Conservation (phyloP, 2,888 invertebrate species). For the Bellardia pandia region DNA sequence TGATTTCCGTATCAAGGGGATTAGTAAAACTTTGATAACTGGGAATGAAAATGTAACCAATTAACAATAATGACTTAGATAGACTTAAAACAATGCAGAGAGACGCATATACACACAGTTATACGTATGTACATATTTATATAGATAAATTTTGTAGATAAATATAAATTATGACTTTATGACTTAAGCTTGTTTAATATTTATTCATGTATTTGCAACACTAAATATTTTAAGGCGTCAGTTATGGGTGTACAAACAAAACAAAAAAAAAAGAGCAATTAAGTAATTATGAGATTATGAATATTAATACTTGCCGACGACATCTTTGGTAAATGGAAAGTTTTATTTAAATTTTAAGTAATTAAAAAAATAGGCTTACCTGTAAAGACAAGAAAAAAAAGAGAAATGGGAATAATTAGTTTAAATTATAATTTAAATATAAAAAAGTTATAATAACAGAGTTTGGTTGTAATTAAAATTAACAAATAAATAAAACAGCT, state of each 20-base stretch:
- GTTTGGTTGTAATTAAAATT: slow-evolving; percentile 19
- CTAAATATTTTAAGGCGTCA: neutral
- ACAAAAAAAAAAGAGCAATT: neutral
- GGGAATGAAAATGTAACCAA: slow-evolving; percentile 15
- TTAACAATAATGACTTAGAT: slow-evolving; percentile 36
- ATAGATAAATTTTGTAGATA: neutral
- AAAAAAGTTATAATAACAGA: neutral
- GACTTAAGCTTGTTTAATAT: neutral
- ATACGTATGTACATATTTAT: neutral
- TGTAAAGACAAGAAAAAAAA: slow-evolving; percentile 40
- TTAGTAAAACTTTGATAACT: slow-evolving; percentile 22
- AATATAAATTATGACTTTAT: slow-evolving; percentile 30
- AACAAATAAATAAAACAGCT: neutral
- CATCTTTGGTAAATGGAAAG: neutral
- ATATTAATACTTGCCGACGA: slow-evolving; percentile 41
- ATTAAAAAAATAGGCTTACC: slow-evolving; percentile 65
- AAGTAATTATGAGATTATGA: slow-evolving; percentile 26
- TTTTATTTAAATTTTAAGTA: neutral
- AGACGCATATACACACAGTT: neutral
- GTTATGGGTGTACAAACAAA: neutral
- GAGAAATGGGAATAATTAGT: slow-evolving; percentile 1
- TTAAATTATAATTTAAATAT: neutral
- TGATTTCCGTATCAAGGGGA: slow-evolving; percentile 32
- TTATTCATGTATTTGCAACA: neutral
- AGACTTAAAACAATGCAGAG: neutral